Base-by-base conservation (phyloP, 1,140 invertebrate genomes). In the Andricus grossulariae region DNA sequence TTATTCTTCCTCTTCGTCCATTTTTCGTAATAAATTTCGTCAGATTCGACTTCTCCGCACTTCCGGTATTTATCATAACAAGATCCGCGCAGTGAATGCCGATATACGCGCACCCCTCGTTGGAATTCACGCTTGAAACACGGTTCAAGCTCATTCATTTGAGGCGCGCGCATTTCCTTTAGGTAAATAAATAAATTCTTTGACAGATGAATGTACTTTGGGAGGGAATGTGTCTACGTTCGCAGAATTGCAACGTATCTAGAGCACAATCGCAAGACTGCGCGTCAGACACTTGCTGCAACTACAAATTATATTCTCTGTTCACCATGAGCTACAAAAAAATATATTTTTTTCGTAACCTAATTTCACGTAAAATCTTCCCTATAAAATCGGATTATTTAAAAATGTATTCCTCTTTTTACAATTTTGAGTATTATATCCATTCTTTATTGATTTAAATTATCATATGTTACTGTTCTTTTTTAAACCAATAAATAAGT, bases 121-220 rank as follows among this genome's bases (percentile, higher is more conserved):
- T 70, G 74, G 60, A 75, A 70, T 60, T 66, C 60, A 32, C 51
- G 71, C 51, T 32, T 21, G 51, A 39, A 54, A 52, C 25, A 66
- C 60, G 60, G 60, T 66, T 66, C 25, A 39, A 66, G 60, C 32
- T 66, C 60, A 66, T 66, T 66, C 60, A 66, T 66, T 66, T 32
- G 60, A 66, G 39, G 32, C 60, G 60, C 60, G 60, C 60, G 60
- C 60, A 39, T 66, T 66, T 66, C 60, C 60, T 66, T 66, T 66
- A 66, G 60, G 73, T 78, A 78, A 78, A 82, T 78, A 82, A 82
- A 82, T 80, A 76, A 80, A 76, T 78, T 73, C 51, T 50, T 72
- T 75, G 66, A 71, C 71, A 72, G 72, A 66, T 50, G 71, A 66
- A 66, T 66, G 60, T 66, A 66, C 60, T 66, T 78, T 75, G 55